Percentiles rank a stretch among this genome's conserved stretches.
Evolutionary conservation across 2,797 vertebrate genomes (phyloP).

Genomic region (Scarus forsteni): DNA sequence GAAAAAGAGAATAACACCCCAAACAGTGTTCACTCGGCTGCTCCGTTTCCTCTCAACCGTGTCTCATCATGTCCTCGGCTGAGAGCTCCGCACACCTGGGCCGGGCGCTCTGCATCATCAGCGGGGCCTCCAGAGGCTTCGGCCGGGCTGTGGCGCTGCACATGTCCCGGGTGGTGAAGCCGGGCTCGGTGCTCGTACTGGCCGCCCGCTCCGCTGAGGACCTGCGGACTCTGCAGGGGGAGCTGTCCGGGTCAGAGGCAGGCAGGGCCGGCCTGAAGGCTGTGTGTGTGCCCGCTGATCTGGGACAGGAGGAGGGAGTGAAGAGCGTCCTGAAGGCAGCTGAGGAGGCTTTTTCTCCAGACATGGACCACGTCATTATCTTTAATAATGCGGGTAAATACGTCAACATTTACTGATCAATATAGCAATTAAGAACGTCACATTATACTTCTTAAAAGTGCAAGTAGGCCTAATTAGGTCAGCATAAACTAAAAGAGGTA

Average conservation of each 20-base stretch:
- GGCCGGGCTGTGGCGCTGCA: constrained; percentile 81
- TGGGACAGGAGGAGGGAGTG: constrained; percentile 77
- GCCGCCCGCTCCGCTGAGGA: constrained; percentile 81
- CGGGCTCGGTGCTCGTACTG: constrained; percentile 85
- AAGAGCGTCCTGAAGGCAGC: constrained; percentile 57
- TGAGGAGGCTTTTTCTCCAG: constrained; percentile 39
- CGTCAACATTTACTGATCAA: too few species aligned
- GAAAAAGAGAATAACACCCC: too few species aligned
- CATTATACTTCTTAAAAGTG: too few species aligned
- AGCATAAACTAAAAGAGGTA: too few species aligned
- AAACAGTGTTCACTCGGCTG: too few species aligned
- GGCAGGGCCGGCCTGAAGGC: constrained; percentile 60
- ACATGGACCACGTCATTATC: constrained; percentile 83
- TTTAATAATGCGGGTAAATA: constrained; percentile 92
- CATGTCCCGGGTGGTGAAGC: constrained; percentile 72
- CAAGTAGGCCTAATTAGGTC: too few species aligned
- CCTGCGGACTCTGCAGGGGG: constrained; percentile 78
- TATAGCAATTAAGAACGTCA: too few species aligned
- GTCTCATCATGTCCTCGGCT: constrained; percentile 33
- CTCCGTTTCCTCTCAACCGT: background rate
- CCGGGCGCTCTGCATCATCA: constrained; percentile 83
- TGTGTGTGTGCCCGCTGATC: constrained; percentile 81
- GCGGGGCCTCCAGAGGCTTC: constrained; percentile 91
- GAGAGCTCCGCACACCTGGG: constrained; percentile 64
- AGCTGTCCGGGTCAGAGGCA: constrained; percentile 66